Evolutionary conservation across 2,113 vertebrate genomes (phyloP).

Genomic region (Caretta caretta): DNA sequence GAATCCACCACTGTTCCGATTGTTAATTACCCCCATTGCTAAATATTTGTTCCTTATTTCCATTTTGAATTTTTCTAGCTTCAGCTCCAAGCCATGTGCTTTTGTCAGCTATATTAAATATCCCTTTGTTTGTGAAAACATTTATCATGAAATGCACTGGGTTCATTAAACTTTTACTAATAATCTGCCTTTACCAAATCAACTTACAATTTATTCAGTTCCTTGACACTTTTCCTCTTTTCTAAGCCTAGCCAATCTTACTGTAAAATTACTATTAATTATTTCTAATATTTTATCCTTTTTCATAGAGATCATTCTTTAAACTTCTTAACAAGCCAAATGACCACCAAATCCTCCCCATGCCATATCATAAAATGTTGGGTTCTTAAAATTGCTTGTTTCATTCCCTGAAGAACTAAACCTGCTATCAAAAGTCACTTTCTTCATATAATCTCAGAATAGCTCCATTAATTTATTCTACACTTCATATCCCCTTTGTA

Average conservation of each 20-base stretch:
- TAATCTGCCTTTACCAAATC: conserved; percentile 16
- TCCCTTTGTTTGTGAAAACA: conserved; percentile 14
- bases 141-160: conserved; percentile 28
- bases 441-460: neutral
- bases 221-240: conserved; percentile 18
- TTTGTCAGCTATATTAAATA: conserved; percentile 17
- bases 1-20: neutral
- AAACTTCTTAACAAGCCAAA: conserved; percentile 2
- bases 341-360: neutral
- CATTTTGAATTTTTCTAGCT: neutral
- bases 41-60: neutral
- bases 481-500: conserved; percentile 22
- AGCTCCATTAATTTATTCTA: conserved; percentile 13
- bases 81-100: neutral
- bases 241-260: neutral
- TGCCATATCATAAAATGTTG: neutral
- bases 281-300: conserved; percentile 27
- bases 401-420: neutral
- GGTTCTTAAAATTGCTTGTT: neutral
- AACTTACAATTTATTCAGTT: neutral
- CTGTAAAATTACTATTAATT: conserved; percentile 24
- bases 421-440: neutral
- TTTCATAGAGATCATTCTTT: conserved; percentile 3
- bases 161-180: conserved; percentile 42
- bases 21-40: neutral